phyloP scores from a whole-genome alignment of 35 echinoderm and acorn worm genomes.

The Nesometra sesokonis region DNA sequence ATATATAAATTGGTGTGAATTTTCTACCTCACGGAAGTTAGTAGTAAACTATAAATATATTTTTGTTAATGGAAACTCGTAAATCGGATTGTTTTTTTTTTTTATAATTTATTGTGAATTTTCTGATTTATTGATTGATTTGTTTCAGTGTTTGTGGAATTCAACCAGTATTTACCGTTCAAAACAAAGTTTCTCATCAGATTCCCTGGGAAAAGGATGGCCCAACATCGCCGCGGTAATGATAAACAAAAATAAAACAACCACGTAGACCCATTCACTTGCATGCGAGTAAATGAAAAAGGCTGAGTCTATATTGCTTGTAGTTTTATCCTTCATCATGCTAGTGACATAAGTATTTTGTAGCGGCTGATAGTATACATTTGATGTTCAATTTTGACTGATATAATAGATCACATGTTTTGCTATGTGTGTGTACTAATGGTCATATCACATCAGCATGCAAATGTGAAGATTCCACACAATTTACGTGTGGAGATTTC shows the following conservation, averaged over 20 bases:
- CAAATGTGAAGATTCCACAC: not conserved
- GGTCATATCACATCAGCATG: not conserved
- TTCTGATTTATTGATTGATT: constrained; percentile 3
- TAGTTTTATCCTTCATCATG: not conserved
- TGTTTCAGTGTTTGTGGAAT: constrained; percentile 28
- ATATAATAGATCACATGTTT: not conserved
- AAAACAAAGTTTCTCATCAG: constrained; percentile 19
- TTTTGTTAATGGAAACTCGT: too few relatives aligned
- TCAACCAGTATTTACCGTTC: constrained; percentile 32
- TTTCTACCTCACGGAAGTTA: too few relatives aligned
- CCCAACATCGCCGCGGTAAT: not conserved
- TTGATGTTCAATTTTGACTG: not conserved
- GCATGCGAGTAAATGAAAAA: not conserved
- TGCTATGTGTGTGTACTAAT: not conserved
- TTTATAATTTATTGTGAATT: not conserved
- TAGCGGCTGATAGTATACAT: not conserved
- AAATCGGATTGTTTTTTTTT: too few relatives aligned
- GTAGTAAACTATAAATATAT: too few relatives aligned
- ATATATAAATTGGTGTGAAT: too few relatives aligned
- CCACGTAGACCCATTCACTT: not conserved
- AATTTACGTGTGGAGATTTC: not conserved
- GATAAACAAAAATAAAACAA: not conserved
- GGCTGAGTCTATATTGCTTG: not conserved
- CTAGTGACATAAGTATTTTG: not conserved
- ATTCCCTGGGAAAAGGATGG: not conserved